Evolutionary conservation across 2,888 invertebrate species (phyloP), one percentile per base, ranked within the genome.

Genomic region (Parapristionchus giblindavisi): DNA sequence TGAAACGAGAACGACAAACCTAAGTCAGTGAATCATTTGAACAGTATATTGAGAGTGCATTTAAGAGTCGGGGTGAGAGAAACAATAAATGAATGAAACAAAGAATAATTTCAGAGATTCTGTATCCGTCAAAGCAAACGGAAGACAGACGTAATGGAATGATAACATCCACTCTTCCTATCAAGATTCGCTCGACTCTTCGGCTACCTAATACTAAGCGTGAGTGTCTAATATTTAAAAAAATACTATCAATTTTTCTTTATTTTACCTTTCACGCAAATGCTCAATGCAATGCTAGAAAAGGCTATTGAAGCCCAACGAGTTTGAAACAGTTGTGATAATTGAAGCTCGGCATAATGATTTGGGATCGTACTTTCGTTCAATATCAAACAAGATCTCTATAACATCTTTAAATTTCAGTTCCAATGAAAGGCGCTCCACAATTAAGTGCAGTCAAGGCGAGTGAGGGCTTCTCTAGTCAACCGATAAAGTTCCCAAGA

Each of bases 401-500:
- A n/a, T n/a, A n/a, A 56, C 5, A 27, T 27, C 29, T 8, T 56
- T 6, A 27, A 27, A 21, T 65, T 78, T 54, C 73, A 84, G 84
- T 81, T 11, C 84, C 84, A 17, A 85, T 84, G 84, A 43, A 70
- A 24, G 82, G 79, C 11, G 81, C 81, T 27, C 77, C 77, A 5
- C 77, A 78, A 3, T 72, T 72, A 2, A 80, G 77, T 66, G 75
- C 80, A 17, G 56, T 74, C 68, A 82, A 83, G 66, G 60, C 80
- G 56, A 81, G 80, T 8, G 76, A 76, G 14, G 84, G 84, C 8
- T 84, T 84, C 74, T 77, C 82, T 29, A 81, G 81, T 66, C 82
- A 82, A 61, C 81, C 84, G 14, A 82, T 81, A 70, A 84, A 84
- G 75, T 84, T 84, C 70, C 81, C 77, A 54, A 75, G 84, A 29